Base-by-base conservation (phyloP, 2,888 invertebrate species). In the Lymantria dispar region DNA sequence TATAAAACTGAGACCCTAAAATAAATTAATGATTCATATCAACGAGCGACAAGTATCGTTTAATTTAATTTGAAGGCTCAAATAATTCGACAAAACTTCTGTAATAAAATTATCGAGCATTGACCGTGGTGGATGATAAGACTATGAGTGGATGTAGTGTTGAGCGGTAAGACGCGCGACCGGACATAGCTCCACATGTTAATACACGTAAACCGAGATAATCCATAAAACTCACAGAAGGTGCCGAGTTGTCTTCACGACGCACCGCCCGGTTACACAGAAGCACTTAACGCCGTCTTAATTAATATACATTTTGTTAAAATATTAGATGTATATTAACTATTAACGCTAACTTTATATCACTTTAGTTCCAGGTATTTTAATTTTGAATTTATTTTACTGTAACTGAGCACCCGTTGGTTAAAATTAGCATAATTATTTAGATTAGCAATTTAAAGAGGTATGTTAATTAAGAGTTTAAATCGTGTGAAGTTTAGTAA, bases 91-190 rank as follows among this genome's bases (percentile, higher is more conserved):
- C 89, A 89, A 89, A 90, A 87, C 89, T 87, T 86, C 78, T 84
- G 87, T 89, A 87, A 83, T 88, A 88, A 90, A 90, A 88, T 88
- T 87, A 89, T 89, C 90, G 86, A 86, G 84, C 82, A 80, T 79
- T 84, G 87, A 85, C 86, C 86, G 83, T 70, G 47, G 63, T 71
- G 62, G 50, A 71, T 76, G 87, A 88, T 89, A 89, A 84, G 58
- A 60, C 44, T 47, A 54, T 46, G 74, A 74, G 85, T 81, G 80
- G 76, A 80, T 68, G 78, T 70, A 72, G 63, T 46, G 52, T 58
- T 68, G 69, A 64, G 64, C 33, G 33, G 52, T 41, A 70, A 68
- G 73, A 72, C 75, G 81, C 78, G 83, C 80, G 84, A 78, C 79
- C 80, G 83, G 86, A 87, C 87, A 85, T 76, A 76, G 74, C 76